Conservation (phyloP, 2,888 invertebrate genomes). For the Mythimna impura region DNA sequence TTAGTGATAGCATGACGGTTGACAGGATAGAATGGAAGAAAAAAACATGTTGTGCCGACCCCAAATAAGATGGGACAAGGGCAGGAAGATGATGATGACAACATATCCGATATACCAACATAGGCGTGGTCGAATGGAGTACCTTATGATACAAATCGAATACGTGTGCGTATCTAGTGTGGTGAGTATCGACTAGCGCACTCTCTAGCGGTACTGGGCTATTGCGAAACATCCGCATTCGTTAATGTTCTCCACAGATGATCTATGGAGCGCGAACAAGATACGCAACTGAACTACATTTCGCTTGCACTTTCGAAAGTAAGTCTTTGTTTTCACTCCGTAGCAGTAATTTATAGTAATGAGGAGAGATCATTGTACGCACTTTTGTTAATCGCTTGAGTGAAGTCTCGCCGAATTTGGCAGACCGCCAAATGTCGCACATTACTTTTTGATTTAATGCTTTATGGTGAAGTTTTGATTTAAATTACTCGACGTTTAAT, state of each 20-base stretch:
- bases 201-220: constrained; percentile 32
- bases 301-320: constrained; percentile 86
- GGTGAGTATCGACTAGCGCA: constrained; percentile 40
- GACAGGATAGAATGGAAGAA: too few species aligned
- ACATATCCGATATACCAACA: background rate
- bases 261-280: constrained; percentile 75
- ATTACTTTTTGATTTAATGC: constrained; percentile 68
- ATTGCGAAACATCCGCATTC: constrained; percentile 82
- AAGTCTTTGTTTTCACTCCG: constrained; percentile 88
- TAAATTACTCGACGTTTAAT: constrained; percentile 67
- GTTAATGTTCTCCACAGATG: constrained; percentile 75
- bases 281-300: constrained; percentile 76
- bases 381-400: constrained; percentile 81
- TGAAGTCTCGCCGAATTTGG: constrained; percentile 78
- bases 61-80: too few species aligned
- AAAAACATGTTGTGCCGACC: too few species aligned
- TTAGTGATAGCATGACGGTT: too few species aligned
- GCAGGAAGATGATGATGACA: too few species aligned
- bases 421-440: constrained; percentile 75
- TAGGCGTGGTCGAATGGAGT: constrained; percentile 20
- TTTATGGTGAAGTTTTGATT: constrained; percentile 68
- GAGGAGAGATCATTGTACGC: constrained; percentile 85
- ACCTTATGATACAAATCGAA: constrained; percentile 25
- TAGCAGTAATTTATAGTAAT: constrained; percentile 84
- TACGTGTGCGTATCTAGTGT: constrained; percentile 33